Evolutionary conservation across 2,797 vertebrate genomes (phyloP).

Genomic region (Notamacropus eugenii): DNA sequence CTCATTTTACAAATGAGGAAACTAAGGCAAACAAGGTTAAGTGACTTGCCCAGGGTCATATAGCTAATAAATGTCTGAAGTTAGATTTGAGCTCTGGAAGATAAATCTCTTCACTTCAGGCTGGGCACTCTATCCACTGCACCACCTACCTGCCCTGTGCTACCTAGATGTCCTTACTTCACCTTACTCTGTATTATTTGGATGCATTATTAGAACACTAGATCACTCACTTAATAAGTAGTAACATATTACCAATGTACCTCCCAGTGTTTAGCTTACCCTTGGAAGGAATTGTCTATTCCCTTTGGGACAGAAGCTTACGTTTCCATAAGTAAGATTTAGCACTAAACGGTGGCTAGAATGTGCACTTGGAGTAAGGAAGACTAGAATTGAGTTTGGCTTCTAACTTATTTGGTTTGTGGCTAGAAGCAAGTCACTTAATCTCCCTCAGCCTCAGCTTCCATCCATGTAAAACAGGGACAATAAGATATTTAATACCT

Average conservation of each 20-base stretch:
- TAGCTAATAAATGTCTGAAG: not conserved
- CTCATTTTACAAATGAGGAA: not conserved
- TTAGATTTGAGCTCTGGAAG: not conserved
- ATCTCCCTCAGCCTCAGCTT: not conserved
- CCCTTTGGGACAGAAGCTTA: not conserved
- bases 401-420: not conserved
- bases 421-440: not conserved
- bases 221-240: not conserved
- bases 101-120: not conserved
- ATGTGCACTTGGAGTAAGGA: not conserved
- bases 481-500: not conserved
- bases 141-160: not conserved
- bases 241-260: not conserved
- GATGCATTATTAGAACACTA: not conserved
- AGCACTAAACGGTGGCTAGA: not conserved
- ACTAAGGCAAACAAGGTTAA: not conserved
- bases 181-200: not conserved
- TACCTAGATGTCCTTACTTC: not conserved
- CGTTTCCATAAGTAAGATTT: not conserved
- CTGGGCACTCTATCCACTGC: not conserved
- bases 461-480: not conserved
- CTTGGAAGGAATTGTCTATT: not conserved
- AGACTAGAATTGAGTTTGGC: not conserved
- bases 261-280: not conserved
- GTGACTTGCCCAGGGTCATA: not conserved